Base-by-base conservation (phyloP, 1,140 invertebrate species). In the Trachymyrmex septentrionalis region DNA sequence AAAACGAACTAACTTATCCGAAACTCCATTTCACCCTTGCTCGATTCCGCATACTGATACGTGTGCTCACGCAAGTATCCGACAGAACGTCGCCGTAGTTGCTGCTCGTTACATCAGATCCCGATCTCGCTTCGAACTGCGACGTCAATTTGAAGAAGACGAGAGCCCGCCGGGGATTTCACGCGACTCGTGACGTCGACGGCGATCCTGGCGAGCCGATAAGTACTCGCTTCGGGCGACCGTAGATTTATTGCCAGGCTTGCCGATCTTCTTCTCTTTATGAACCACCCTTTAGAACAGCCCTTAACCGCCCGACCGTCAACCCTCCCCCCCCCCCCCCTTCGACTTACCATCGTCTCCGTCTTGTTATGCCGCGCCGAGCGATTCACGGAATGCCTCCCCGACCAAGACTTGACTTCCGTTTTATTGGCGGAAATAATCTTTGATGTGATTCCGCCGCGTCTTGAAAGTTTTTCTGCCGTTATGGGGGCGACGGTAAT, bases 381-480 rank as follows among this genome's bases (percentile, higher is more conserved):
- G 85, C 86, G 81, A 90, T 88, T 90, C 73, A 67, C 77, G 69
- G 67, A 66, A 4, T 27, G 12, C 34, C 50, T 27, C 53, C 55
- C 61, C 59, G 77, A 88, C 86, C 89, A 76, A 92, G 92, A 93
- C 86, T 90, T 90, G 86, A 92, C 90, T 93, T 94, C 87, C 92
- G 92, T 90, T 94, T 95, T 95, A 95, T 95, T 95, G 93, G 91
- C 93, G 94, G 94, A 95, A 95, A 95, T 95, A 94, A 95, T 95
- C 93, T 92, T 94, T 94, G 93, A 94, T 95, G 92, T 90, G 92
- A 94, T 94, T 94, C 91, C 92, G 92, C 88, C 89, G 91, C 89
- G 91, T 91, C 91, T 89, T 89, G 50, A 71, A 91, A 87, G 86
- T 89, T 91, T 88, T 91, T 88, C 64, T 64, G 67, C 53, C n/a